Evolutionary conservation across 2,888 invertebrate species (phyloP).

Genomic region (Andrena marginata): DNA sequence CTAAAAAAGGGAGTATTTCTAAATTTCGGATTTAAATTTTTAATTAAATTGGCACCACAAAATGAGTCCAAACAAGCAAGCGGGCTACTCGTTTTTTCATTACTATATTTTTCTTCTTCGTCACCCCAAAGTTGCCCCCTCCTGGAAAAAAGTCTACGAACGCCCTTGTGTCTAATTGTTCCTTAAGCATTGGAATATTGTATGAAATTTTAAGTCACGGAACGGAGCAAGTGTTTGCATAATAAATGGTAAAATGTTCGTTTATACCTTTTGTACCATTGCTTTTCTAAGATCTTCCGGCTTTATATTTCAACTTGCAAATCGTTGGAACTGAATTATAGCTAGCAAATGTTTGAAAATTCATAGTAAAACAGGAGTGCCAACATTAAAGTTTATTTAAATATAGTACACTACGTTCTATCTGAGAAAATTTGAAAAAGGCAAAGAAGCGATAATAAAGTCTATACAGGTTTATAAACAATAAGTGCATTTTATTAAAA

Average conservation of each 20-base stretch:
- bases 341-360: conserved; percentile 6
- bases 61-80: too few species aligned
- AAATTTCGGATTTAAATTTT: too few species aligned
- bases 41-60: too few species aligned
- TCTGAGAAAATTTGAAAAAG: not conserved
- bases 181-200: conserved; percentile 20
- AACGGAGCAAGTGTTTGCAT: conserved; percentile 17
- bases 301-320: conserved; percentile 3
- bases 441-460: not conserved
- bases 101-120: too few species aligned
- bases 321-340: not conserved
- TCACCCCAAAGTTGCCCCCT: too few species aligned
- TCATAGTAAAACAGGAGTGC: conserved; percentile 9
- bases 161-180: not conserved
- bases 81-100: too few species aligned
- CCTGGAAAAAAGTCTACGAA: too few species aligned
- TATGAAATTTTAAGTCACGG: conserved; percentile 28
- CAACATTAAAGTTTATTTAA: conserved; percentile 10
- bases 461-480: not conserved
- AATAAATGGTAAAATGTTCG: conserved; percentile 45
- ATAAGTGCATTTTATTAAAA: not conserved
- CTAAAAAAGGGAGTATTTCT: too few species aligned
- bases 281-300: not conserved
- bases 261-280: conserved; percentile 25
- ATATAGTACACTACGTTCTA: not conserved